Evolutionary conservation across 2,888 invertebrate genomes (phyloP), one percentile per base, ranked within the genome.

Genomic region (Drosophila subquinaria): DNA sequence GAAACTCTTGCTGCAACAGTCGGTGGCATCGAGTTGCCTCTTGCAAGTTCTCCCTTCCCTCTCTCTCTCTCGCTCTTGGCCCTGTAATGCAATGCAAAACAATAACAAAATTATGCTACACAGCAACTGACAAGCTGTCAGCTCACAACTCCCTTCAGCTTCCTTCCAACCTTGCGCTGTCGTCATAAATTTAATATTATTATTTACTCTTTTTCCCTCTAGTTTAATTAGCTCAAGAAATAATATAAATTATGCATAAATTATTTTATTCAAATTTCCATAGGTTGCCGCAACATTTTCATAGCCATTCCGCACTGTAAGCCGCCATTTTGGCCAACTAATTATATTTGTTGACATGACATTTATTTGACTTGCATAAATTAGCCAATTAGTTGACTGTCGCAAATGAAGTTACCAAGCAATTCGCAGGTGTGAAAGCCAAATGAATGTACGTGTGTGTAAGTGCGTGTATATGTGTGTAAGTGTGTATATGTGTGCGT

Each of bases 291-390:
- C 33, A 50, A 76, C 42, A 40, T 70, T 62, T 70, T 47, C 53
- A 48, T 36, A 51, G 40, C 20, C 47, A 42, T 38, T 36, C 40
- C 55, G 66, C 36, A 3, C 17, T 13, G n/a, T 47, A 35, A 20
- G 56, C 40, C 45, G 48, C 60, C 61, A 67, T 65, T 73, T 73
- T 69, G 61, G 62, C 74, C 65, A 73, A 86, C 83, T 84, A 88
- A 84, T 90, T 90, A 59, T 45, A 86, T 84, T 72, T 88, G 90
- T 80, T 82, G 84, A 84, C 84, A 79, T 90, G 90, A 77, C 84
- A 88, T 88, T 84, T 86, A 90, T 84, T 84, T 84, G 90, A 74
- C 84, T 86, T 84, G 90, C 84, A 84, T 84, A 84, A 90, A 90
- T 84, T 84, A 84, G 83, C 70, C 90, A 84, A 84, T 84, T 84